These are phyloP conservation scores for Laupala kohalensis DNA, from an alignment of 1,140 invertebrate genomes.

Conservation along the genomic window DNA sequence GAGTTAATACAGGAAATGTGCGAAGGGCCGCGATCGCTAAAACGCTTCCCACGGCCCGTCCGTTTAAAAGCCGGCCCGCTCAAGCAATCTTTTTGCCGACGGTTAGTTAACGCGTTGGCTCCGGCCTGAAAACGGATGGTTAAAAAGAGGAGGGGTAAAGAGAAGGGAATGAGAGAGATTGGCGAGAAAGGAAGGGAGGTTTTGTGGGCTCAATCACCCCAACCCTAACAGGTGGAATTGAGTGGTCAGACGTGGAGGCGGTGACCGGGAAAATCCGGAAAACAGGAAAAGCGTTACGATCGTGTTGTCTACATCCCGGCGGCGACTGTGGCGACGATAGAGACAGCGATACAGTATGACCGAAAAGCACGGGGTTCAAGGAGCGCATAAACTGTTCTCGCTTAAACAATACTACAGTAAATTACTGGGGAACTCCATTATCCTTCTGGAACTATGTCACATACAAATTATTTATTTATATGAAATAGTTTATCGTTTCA, in stretches of 20 bases:
- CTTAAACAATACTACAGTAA: too few relatives aligned
- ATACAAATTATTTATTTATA: too few relatives aligned
- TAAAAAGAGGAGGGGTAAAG: neutral
- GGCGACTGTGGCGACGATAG: too few relatives aligned
- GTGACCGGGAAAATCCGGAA: neutral
- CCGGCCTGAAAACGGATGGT: too few relatives aligned
- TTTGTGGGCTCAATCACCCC: neutral
- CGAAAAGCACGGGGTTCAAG: too few relatives aligned
- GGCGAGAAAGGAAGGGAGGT: neutral
- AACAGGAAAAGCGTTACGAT: neutral
- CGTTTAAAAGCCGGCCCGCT: neutral
- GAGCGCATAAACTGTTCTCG: too few relatives aligned
- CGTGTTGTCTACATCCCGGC: neutral
- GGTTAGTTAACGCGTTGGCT: neutral
- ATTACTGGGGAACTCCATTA: too few relatives aligned
- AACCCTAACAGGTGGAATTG: neutral
- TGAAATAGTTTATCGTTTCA: too few relatives aligned
- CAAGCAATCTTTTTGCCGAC: neutral
- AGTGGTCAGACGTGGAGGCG: neutral
- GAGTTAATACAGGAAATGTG: neutral
- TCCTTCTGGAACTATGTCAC: too few relatives aligned
- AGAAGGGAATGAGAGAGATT: too few relatives aligned
- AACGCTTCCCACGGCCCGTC: neutral
- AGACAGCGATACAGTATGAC: too few relatives aligned
- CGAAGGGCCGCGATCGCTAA: neutral